phyloP scores from a whole-genome alignment of 92 coral and sea anemone species.

The Zoanthus sansibaricus region DNA sequence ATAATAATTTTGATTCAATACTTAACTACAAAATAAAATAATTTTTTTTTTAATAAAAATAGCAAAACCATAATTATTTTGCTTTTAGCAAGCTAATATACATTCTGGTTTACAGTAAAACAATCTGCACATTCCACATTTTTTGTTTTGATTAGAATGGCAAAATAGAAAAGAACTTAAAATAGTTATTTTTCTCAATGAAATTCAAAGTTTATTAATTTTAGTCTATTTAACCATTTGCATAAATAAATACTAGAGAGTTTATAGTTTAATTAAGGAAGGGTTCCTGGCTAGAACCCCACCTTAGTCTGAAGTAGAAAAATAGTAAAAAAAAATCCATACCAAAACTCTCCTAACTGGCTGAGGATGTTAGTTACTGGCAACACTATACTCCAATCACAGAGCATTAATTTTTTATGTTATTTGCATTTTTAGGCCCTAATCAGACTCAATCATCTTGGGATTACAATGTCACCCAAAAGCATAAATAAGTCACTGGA shows the following conservation, averaged over 20 bases:
- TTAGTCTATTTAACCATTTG: not conserved
- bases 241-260: not conserved
- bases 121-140: not conserved
- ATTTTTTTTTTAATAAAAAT: no score
- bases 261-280: not conserved
- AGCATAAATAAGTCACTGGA: conserved; percentile 64
- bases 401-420: not conserved
- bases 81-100: conserved; percentile 1
- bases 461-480: conserved; percentile 66
- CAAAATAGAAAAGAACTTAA: not conserved
- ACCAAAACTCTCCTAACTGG: not conserved
- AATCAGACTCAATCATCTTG: conserved; percentile 16
- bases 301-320: not conserved
- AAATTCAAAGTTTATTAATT: conserved; percentile 1
- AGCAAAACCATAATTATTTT: not conserved
- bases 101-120: not conserved
- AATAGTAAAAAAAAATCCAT: not conserved
- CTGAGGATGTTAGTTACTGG: not conserved
- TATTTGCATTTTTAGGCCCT: conserved; percentile 4
- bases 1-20: not conserved
- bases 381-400: conserved; percentile 7
- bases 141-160: not conserved
- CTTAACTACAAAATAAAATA: not conserved
- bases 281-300: not conserved
- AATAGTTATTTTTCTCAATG: not conserved